These are phyloP conservation scores for Semnopithecus entellus DNA, from an alignment of 2,113 vertebrate genomes.

Conservation along the genomic window DNA sequence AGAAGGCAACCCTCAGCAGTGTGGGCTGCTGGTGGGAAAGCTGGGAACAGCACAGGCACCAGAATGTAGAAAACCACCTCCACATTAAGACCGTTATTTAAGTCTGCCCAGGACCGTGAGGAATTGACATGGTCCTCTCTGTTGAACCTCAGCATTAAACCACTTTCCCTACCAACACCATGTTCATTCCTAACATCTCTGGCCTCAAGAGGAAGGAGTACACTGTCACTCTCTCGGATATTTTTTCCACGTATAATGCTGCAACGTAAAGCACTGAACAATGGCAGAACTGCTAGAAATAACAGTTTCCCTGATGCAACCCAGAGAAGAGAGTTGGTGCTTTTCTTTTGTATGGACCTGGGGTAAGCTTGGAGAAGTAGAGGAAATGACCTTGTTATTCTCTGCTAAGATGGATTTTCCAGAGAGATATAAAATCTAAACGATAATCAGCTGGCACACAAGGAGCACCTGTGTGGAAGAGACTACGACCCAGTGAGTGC, in stretches of 20 bases:
- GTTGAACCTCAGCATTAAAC: background rate
- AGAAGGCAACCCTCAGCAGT: background rate
- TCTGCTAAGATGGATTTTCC: background rate
- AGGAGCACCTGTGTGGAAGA: background rate
- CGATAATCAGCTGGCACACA: background rate
- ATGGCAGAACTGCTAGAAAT: background rate
- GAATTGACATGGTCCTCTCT: background rate
- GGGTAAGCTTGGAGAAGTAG: accelerated
- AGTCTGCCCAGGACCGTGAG: background rate
- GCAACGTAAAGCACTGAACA: accelerated
- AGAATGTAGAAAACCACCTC: background rate
- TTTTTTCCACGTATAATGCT: accelerated
- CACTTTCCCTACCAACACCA: background rate
- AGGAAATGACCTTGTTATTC: background rate
- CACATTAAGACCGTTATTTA: background rate
- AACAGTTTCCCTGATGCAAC: background rate
- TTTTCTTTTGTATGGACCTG: background rate
- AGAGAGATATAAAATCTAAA: background rate
- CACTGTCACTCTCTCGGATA: no score
- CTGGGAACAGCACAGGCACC: background rate
- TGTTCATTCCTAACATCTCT: background rate
- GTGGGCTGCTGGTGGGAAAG: background rate
- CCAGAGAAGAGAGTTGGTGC: background rate
- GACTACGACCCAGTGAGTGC: background rate
- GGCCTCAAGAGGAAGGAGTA: background rate